phyloP scores from a whole-genome alignment of 2,113 vertebrate species.

The Eidolon helvum region DNA sequence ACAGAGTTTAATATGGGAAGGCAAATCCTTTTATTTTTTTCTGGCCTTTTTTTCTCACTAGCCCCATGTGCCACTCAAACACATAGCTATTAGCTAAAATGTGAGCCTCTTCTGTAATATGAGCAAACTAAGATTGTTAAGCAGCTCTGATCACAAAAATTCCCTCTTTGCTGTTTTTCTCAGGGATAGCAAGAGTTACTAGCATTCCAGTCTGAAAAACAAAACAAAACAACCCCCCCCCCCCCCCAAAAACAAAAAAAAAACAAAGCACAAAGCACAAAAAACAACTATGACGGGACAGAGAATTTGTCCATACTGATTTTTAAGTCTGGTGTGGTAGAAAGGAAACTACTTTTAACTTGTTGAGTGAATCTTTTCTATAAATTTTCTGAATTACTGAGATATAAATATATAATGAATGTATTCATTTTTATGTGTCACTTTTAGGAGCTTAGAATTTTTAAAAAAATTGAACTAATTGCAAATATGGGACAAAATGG shows the following conservation, averaged over 20 bases:
- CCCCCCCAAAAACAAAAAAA: no score
- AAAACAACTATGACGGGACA: neutral
- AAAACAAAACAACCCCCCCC: neutral
- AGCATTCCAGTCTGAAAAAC: neutral
- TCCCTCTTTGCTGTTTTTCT: neutral
- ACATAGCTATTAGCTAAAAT: neutral
- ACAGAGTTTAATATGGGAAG: neutral
- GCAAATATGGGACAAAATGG: neutral
- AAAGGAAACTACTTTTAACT: constrained; percentile 11
- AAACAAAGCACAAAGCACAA: neutral
- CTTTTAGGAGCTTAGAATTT: neutral
- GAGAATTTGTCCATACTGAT: neutral
- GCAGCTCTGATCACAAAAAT: neutral
- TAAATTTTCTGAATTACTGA: neutral
- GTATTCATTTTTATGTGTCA: neutral
- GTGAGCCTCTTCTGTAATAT: neutral
- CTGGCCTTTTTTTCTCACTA: neutral
- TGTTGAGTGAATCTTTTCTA: neutral
- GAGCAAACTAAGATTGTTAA: neutral
- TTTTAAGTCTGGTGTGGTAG: neutral
- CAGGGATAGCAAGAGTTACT: neutral
- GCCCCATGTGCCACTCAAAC: neutral
- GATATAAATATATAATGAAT: neutral
- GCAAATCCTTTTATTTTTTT: neutral
- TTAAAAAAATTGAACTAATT: constrained; percentile 17